phyloP scores from a whole-genome alignment of 2,888 invertebrate genomes.

The Carabus problematicus region DNA sequence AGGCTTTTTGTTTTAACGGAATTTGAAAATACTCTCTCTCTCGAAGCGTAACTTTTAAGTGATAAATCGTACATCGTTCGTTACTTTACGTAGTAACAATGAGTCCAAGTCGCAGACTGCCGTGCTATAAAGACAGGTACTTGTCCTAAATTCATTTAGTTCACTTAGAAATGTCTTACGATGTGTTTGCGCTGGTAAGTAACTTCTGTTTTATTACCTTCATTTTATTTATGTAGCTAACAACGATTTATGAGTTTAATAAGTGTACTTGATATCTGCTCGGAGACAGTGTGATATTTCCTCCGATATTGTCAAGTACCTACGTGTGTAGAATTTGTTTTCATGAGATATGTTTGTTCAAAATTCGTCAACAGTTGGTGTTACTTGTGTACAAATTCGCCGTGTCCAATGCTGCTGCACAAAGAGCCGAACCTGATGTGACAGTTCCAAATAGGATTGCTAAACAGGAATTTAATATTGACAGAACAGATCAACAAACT shows the following conservation, averaged over 20 bases:
- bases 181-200: conserved; percentile 10
- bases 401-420: conserved; percentile 9
- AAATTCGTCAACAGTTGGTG: conserved; percentile 13
- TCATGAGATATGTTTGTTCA: background rate
- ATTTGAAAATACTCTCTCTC: conserved; percentile 10
- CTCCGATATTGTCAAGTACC: background rate
- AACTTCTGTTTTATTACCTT: background rate
- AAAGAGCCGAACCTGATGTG: conserved; percentile 15
- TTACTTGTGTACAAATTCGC: background rate
- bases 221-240: no score
- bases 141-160: conserved; percentile 38
- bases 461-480: no score
- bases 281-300: background rate
- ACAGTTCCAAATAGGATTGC: background rate
- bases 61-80: conserved; percentile 39
- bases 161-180: conserved; percentile 29
- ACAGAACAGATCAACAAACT: background rate
- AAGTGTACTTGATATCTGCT: background rate
- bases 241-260: background rate
- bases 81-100: conserved; percentile 37
- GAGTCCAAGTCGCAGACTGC: conserved; percentile 27
- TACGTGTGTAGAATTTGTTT: background rate
- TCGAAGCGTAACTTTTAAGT: conserved; percentile 36
- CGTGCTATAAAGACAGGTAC: conserved; percentile 37
- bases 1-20: background rate